Base-by-base conservation (phyloP, 2,113 vertebrate genomes). In the Geococcyx californianus region DNA sequence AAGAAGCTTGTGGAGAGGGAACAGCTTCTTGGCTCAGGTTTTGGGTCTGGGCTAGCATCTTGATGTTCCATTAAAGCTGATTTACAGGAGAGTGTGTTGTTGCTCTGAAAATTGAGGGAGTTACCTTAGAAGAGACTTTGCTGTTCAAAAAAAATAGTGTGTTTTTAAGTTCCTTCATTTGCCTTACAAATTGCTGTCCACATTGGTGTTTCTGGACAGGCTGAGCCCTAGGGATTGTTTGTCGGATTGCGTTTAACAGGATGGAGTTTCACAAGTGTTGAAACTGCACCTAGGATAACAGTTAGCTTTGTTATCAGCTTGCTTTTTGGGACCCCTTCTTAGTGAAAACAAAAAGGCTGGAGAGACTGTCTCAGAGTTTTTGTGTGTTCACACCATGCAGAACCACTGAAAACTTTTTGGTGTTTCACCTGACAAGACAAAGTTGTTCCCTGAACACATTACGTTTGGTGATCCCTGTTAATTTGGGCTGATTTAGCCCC, bases 301-400 rank as follows among this genome's bases (percentile, higher is more conserved):
- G 19, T 24, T 33, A 45, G 10, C 6, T 40, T 21, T 64, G 49
- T n/a, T 45, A 15, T 4, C 14, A 4, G 16, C 34, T 72, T 69
- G 29, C 11, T 64, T 79, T n/a, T 76, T 87, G 44, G n/a, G 34
- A 55, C 7, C n/a, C 10, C 9, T 67, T 55, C 17, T 54, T 25
- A 60, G 42, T 70, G 29, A 26, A 64, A 75, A 29, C 1, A 3
- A 51, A 38, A 23, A 49, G 16, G 29, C 42, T 74, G 49, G 66
- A 51, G 73, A 23, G 31, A 17, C 10, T 1, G 5, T 20, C 28
- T 54, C 31, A 4, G n/a, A 70, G 7, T 58, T 79, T 62, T 80
- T 29, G 7, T 19, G 9, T 9, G 0, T n/a, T n/a, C 34, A 16
- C 62, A 10, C 31, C 3, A 0, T 3, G 24, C 33, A 69, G 24